Evolutionary conservation across 2,113 vertebrate genomes (phyloP), one percentile per base, ranked within the genome.

Genomic region (Acrocephalus arundinaceus): DNA sequence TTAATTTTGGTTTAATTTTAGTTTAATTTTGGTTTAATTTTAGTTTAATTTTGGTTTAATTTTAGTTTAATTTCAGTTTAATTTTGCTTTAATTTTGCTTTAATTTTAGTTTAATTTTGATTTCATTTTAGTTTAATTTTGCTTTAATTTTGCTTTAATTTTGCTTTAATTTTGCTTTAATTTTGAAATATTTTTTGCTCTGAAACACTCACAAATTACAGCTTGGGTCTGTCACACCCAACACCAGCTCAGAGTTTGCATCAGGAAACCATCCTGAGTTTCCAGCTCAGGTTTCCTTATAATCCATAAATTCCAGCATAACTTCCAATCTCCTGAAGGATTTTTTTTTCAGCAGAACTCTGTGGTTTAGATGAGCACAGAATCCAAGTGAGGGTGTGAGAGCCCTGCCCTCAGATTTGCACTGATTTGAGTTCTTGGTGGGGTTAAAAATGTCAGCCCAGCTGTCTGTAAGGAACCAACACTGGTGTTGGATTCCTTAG

Each of bases 271-370:
- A 2, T 12, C 30, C 10, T 30, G 49, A 3, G 12, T 61, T 82
- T 35, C 55, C 63, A 18, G 0, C 10, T 33, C 13, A 8, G 13
- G 1, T 14, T 85, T 35, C 70, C 46, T 35, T 22, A 1, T 2
- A 4, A 27, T 24, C 70, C 7, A 0, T 3, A 3, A 31, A 52
- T 18, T 15, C 43, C 43, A 23, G 2, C 2, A 0, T 3, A 3
- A 17, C 28, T 67, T 37, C 15, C 15, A 30, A 0, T 18, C 28
- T 37, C 23, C 48, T 37, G 35, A 25, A 25, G 31, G 43, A 19
- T 21, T 15, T 14, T 9, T 23, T 33, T 51, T 16, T 5, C 45
- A 58, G 65, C 31, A 39, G 72, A 61, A 7, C 15, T 0, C 22
- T 46, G 52, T 25, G 52, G 23, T 59, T 72, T 22, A 24, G 67